Evolutionary conservation across 2,888 invertebrate genomes (phyloP).

Genomic region (Thysanoteuthis rhombus): DNA sequence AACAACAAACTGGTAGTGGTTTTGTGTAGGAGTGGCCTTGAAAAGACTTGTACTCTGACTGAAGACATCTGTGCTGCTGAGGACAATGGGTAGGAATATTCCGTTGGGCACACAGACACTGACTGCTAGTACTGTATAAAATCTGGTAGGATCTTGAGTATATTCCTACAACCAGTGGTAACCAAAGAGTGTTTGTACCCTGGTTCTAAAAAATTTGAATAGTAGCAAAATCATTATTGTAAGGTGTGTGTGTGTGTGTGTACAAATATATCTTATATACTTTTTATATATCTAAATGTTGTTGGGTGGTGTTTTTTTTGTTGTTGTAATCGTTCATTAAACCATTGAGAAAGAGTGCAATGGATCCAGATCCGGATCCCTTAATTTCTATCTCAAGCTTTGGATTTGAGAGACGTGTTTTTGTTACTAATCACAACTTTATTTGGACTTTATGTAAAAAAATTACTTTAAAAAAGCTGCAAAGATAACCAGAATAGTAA

Average conservation of each 20-base stretch:
- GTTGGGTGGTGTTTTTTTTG: background rate
- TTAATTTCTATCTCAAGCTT: too few relatives aligned
- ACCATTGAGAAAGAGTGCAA: too few relatives aligned
- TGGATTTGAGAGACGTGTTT: too few relatives aligned
- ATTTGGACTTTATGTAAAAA: too few relatives aligned
- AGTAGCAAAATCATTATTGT: background rate
- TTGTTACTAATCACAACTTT: too few relatives aligned
- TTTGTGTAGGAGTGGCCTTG: background rate
- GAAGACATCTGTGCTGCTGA: background rate
- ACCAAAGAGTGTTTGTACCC: background rate
- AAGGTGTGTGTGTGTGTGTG: background rate
- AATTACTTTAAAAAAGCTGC: too few relatives aligned
- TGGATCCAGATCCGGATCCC: too few relatives aligned
- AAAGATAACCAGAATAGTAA: too few relatives aligned
- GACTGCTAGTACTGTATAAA: background rate
- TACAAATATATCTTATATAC: background rate
- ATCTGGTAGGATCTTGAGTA: background rate
- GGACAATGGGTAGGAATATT: background rate
- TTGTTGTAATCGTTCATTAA: background rate
- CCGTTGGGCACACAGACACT: background rate
- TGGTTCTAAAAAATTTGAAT: background rate
- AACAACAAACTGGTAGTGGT: background rate
- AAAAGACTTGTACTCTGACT: background rate
- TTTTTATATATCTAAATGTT: background rate
- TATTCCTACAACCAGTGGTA: background rate